Evolutionary conservation across 2,113 vertebrate species (phyloP).

Genomic region (Corythornis cristatus): DNA sequence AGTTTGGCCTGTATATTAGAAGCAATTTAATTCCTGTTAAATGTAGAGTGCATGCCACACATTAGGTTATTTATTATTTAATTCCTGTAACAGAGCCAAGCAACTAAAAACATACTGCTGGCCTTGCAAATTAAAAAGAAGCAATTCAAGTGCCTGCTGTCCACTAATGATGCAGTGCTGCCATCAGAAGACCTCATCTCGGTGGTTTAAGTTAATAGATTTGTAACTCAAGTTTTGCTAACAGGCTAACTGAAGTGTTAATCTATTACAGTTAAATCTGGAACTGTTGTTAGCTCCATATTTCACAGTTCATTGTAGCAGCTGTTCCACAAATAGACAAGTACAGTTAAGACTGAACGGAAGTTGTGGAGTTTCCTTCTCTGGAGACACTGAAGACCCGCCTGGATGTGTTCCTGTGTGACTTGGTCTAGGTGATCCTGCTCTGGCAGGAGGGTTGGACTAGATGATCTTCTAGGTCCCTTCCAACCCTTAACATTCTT

Average conservation of each 20-base stretch:
- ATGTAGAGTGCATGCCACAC: neutral
- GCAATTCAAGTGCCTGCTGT: neutral
- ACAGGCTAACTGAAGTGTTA: neutral
- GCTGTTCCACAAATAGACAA: neutral
- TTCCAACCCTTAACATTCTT: no score
- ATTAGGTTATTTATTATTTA: neutral
- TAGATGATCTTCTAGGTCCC: no score
- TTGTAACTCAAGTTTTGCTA: neutral
- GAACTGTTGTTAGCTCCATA: neutral
- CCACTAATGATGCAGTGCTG: neutral
- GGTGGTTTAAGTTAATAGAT: neutral
- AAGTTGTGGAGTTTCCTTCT: no score
- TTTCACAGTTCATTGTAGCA: neutral
- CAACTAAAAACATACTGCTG: neutral
- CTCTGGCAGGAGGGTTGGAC: no score
- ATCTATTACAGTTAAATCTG: neutral
- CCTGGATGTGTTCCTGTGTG: no score
- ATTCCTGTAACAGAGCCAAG: neutral
- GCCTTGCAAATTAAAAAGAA: neutral
- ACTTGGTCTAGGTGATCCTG: no score
- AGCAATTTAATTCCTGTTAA: neutral
- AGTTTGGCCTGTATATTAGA: neutral
- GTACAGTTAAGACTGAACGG: neutral
- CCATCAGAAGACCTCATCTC: neutral
- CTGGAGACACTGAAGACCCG: no score